A percentile compares a stretch with the other conserved stretches of the same genome.
Evolutionary conservation across 1,140 invertebrate species (phyloP).

Genomic region (Antheraea pernyi): DNA sequence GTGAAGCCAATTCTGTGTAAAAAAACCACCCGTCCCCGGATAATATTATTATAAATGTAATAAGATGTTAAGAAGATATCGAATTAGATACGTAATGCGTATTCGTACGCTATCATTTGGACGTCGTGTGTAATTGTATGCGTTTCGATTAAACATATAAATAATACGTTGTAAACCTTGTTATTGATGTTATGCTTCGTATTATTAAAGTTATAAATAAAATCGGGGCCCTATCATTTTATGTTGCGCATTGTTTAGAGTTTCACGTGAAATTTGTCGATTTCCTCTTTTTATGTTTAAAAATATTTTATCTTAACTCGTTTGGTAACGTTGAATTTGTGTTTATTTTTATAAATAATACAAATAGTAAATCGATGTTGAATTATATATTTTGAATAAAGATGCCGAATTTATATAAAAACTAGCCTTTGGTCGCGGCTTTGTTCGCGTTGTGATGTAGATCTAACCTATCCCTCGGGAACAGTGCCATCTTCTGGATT

Average conservation of each 20-base stretch:
- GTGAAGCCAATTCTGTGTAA: not conserved
- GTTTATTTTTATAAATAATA: not conserved
- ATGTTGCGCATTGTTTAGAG: not conserved
- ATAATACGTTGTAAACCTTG: constrained; percentile 49
- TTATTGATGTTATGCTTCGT: constrained; percentile 39
- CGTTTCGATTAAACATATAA: constrained; percentile 51
- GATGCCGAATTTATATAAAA: too few relatives aligned
- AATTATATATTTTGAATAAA: too few relatives aligned
- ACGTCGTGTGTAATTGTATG: constrained; percentile 47
- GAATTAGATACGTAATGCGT: constrained; percentile 50
- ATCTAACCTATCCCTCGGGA: too few relatives aligned
- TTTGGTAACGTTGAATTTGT: not conserved
- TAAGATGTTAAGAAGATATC: constrained; percentile 26
- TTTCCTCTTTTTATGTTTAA: not conserved
- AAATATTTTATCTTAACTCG: not conserved
- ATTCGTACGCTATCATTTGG: constrained; percentile 47
- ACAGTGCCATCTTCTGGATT: too few relatives aligned
- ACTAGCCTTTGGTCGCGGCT: too few relatives aligned
- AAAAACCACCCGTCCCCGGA: constrained; percentile 1
- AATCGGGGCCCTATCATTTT: constrained; percentile 12
- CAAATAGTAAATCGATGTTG: too few relatives aligned
- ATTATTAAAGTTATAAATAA: constrained; percentile 57
- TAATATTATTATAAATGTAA: constrained; percentile 34
- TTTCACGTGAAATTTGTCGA: constrained; percentile 1
- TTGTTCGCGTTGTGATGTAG: too few relatives aligned